Conservation (phyloP, 2,888 invertebrate genomes). For the Mesorhabditis sp. region DNA sequence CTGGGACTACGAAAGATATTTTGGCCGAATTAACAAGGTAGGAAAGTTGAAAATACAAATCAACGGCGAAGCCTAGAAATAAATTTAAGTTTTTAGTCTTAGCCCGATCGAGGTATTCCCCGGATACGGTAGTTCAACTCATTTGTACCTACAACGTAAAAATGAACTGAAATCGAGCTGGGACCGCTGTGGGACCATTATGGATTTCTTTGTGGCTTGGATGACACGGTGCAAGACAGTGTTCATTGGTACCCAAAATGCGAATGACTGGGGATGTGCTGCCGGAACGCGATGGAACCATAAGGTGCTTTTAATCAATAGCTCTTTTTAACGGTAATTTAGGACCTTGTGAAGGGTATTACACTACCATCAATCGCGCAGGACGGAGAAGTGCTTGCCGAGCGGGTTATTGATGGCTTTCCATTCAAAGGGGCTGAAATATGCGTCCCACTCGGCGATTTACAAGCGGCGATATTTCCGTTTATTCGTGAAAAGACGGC, state of each 20-base stretch:
- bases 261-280: constrained; percentile 6
- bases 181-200: neutral
- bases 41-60: neutral
- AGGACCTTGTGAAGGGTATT: too few relatives aligned
- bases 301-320: too few relatives aligned
- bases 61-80: neutral
- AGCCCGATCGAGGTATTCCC: constrained; percentile 1
- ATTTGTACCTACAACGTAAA: neutral
- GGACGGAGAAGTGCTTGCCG: too few relatives aligned
- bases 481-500: neutral
- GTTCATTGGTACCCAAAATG: neutral
- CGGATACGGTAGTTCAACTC: neutral
- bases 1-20: neutral
- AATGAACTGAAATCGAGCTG: neutral
- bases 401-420: neutral
- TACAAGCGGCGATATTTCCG: neutral
- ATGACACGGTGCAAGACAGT: neutral
- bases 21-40: neutral
- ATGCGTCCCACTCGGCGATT: neutral
- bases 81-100: neutral
- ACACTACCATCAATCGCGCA: too few relatives aligned
- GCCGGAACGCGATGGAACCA: too few relatives aligned
- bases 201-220: neutral
- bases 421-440: neutral
- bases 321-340: too few relatives aligned